Percentiles rank a stretch among this genome's conserved stretches.
Evolutionary conservation across 2,888 invertebrate genomes (phyloP).

Genomic region (Autographa gamma): DNA sequence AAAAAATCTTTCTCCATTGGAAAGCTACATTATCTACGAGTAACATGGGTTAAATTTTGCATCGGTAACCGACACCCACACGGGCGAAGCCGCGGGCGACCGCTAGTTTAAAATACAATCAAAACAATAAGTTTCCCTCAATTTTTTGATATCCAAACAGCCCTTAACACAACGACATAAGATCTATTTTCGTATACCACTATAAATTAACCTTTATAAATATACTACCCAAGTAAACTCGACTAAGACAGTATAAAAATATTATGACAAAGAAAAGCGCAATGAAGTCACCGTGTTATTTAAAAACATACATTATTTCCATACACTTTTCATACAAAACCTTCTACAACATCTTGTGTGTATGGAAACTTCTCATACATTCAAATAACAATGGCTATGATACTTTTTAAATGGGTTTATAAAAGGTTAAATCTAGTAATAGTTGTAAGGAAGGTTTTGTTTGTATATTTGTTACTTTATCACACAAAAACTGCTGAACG

Average conservation of each 20-base stretch:
- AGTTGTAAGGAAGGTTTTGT: no score
- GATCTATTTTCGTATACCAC: neutral
- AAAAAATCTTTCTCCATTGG: no score
- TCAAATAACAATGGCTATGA: neutral
- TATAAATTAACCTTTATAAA: neutral
- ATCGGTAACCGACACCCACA: no score
- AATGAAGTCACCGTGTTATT: neutral
- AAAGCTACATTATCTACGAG: no score
- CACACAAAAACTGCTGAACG: no score
- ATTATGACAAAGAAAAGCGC: conserved; percentile 3
- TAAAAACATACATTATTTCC: conserved; percentile 4
- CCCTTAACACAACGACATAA: neutral
- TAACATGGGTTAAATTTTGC: no score
- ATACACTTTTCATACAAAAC: neutral
- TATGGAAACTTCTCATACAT: neutral
- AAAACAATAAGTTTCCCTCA: no score
- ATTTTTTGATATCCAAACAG: no score
- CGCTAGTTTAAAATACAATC: no score
- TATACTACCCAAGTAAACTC: neutral
- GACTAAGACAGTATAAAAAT: neutral
- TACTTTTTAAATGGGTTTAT: neutral
- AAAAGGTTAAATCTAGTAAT: neutral
- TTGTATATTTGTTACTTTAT: no score
- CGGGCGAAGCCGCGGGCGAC: no score
- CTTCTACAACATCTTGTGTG: neutral